Percentiles rank a stretch among this genome's conserved stretches.
phyloP scores from a whole-genome alignment of 1,140 invertebrate genomes.

The Eriocheir sinensis region DNA sequence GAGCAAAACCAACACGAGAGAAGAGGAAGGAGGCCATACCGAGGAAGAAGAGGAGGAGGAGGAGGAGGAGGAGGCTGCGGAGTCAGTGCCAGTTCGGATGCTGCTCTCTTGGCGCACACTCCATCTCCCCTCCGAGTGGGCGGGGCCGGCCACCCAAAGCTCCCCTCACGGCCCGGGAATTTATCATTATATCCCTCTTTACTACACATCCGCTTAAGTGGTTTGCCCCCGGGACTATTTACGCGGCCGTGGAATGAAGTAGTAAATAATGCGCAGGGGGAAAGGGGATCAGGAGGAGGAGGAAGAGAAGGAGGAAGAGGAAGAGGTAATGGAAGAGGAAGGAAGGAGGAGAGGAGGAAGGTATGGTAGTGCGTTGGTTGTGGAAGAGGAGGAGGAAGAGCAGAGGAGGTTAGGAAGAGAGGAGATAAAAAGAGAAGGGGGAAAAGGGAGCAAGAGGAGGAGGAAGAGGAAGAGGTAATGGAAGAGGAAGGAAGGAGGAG shows the following conservation, averaged over 20 bases:
- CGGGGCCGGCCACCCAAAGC: conserved; percentile 44
- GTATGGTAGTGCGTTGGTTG: neutral
- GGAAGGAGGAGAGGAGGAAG: neutral
- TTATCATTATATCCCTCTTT: conserved; percentile 75
- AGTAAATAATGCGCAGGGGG: conserved; percentile 52
- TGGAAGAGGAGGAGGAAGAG: neutral
- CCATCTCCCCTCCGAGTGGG: conserved; percentile 25
- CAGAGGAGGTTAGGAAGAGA: no score
- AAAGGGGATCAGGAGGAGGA: neutral
- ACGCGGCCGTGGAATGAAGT: conserved; percentile 64
- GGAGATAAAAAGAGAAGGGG: neutral
- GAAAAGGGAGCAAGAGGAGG: neutral
- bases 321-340: neutral
- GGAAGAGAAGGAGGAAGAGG: neutral
- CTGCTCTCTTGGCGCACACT: conserved; percentile 41
- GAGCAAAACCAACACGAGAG: neutral
- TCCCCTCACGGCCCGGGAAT: conserved; percentile 64
- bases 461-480: neutral
- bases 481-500: no score
- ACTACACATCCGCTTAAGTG: conserved; percentile 73
- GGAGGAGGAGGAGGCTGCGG: no score
- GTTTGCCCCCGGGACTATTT: conserved; percentile 67
- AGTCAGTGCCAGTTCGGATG: neutral
- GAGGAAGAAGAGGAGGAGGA: neutral
- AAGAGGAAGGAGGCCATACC: neutral